These are phyloP conservation scores for Ligdia adustata DNA, from an alignment of 2,888 invertebrate species.

Conservation along the genomic window DNA sequence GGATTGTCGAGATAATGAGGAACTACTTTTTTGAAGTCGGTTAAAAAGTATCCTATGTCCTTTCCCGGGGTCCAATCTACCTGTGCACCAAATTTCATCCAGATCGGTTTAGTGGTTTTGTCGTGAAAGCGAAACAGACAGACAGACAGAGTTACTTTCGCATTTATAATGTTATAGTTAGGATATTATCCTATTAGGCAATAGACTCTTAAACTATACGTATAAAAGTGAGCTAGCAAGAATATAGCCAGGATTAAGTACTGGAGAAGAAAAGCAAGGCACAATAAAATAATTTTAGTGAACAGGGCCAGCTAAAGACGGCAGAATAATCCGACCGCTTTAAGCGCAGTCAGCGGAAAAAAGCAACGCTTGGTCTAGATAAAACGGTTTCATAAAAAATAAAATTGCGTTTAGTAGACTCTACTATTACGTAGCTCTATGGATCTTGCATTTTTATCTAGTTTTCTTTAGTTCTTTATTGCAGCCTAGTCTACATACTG, in stretches of 20 bases:
- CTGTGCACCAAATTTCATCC: too few relatives aligned
- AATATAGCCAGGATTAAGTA: conserved; percentile 58
- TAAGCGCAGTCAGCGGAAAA: conserved; percentile 32
- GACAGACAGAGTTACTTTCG: too few relatives aligned
- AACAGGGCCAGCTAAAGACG: conserved; percentile 40
- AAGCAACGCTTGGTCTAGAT: conserved; percentile 5
- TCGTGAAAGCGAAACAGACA: too few relatives aligned
- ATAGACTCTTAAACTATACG: conserved; percentile 12
- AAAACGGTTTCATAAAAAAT: conserved; percentile 3
- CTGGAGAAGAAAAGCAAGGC: conserved; percentile 45
- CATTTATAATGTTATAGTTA: too few relatives aligned
- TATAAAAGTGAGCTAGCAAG: conserved; percentile 23
- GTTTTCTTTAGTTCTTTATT: too few relatives aligned
- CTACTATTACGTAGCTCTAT: background rate
- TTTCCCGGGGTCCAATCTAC: too few relatives aligned
- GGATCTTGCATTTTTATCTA: background rate
- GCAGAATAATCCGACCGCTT: conserved; percentile 47
- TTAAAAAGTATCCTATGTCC: too few relatives aligned
- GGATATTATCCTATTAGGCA: too few relatives aligned
- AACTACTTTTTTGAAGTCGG: too few relatives aligned
- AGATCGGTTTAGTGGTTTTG: too few relatives aligned
- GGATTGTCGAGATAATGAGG: too few relatives aligned
- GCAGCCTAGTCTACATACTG: too few relatives aligned
- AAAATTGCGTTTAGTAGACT: background rate
- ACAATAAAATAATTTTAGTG: conserved; percentile 61